Evolutionary conservation across 1,140 invertebrate genomes (phyloP), one percentile per base, ranked within the genome.

Genomic region (Calephelis virginiensis): DNA sequence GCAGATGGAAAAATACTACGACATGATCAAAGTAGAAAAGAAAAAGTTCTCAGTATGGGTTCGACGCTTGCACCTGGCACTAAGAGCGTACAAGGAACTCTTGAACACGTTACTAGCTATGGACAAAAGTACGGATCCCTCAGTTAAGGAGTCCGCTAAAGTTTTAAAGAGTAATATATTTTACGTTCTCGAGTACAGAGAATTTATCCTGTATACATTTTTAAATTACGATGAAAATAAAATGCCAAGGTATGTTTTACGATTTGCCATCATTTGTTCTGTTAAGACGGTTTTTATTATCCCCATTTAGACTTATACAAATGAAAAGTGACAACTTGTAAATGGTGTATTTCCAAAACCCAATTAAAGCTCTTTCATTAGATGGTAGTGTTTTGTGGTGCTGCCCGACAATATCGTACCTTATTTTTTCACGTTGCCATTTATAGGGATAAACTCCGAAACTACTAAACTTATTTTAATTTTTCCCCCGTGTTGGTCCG

Each of bases 171-270:
- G 95, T 83, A 97, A 97, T 91, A 94, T 99, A 71, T 99, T 99
- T 90, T 99, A 99, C 88, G 95, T 98, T 10, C 92, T 97, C 67
- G 98, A 99, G 89, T 99, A 99, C 91, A 93, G 98, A 70, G 98
- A 99, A 88, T 95, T 98, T 74, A 94, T 98, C 79, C 87, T 98
- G 40, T 93, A 93, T 49, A 93, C 97, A 63, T 89, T 99, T 70
- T 91, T 96, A 45, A 94, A 94, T 72, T 99, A 95, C 91, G 95
- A 98, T 86, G 95, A 97, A 81, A 90, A 93, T 63, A 97, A 96
- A 92, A 96, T 98, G 94, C 96, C 97, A 61, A 95, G 94, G 96
- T 97, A 86, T 87, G 92, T 92, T 74, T 72, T 70, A 12, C 65
- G 28, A 28, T 28, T 28, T 28, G 28, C 28, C 2, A 28, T 28